phyloP scores from a whole-genome alignment of 2,888 invertebrate genomes.

The Diogma glabrata region DNA sequence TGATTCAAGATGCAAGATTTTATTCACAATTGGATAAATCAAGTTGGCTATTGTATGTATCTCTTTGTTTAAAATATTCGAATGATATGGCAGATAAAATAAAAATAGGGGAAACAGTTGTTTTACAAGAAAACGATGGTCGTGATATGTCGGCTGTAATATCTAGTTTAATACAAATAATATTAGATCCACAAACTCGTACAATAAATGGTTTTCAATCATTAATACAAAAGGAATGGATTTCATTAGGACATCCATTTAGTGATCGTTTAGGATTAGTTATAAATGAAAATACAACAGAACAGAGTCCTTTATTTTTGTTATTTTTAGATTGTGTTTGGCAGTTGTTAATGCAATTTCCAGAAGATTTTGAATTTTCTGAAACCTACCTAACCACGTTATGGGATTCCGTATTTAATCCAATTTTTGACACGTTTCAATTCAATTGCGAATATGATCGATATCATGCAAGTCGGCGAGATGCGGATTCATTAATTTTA shows the following conservation, averaged over 20 bases:
- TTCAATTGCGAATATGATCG: conserved; percentile 78
- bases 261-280: conserved; percentile 53
- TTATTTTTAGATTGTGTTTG: conserved; percentile 88
- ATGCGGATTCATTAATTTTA: conserved; percentile 40
- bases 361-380: conserved; percentile 80
- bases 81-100: conserved; percentile 58
- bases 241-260: conserved; percentile 80
- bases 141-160: conserved; percentile 81
- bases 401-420: conserved; percentile 82
- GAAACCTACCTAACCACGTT: conserved; percentile 84
- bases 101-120: conserved; percentile 56
- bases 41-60: conserved; percentile 76
- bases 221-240: conserved; percentile 90
- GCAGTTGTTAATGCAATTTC: conserved; percentile 83
- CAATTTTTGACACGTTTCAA: conserved; percentile 85
- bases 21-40: conserved; percentile 65
- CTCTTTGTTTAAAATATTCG: conserved; percentile 62
- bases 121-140: conserved; percentile 80
- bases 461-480: conserved; percentile 42
- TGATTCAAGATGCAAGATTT: conserved; percentile 72
- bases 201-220: conserved; percentile 80
- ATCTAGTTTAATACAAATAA: conserved; percentile 74
- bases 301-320: conserved; percentile 75
- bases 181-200: conserved; percentile 73
- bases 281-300: conserved; percentile 45